A percentile compares a stretch with the other conserved stretches of the same genome.
phyloP scores from a whole-genome alignment of 2,113 vertebrate species.

The Suricata suricatta region DNA sequence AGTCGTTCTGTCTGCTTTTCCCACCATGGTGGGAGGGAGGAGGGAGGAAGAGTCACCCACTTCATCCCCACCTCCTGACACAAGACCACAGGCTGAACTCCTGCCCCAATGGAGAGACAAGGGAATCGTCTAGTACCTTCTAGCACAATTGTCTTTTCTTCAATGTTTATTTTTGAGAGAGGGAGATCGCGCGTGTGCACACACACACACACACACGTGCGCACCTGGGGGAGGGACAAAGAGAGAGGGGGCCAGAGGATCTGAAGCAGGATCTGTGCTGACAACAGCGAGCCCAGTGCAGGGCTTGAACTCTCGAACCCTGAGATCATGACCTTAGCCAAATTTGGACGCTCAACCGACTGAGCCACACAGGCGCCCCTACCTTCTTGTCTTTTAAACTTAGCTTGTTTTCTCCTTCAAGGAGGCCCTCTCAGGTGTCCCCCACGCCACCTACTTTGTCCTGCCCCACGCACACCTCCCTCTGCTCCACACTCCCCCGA shows the following conservation, averaged over 20 bases:
- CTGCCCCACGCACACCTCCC: neutral
- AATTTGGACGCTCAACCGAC: too few species aligned
- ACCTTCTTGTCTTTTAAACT: neutral
- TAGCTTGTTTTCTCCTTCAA: neutral
- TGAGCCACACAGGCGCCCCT: too few species aligned
- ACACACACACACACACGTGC: too few species aligned
- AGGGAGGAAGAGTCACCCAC: too few species aligned
- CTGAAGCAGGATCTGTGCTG: too few species aligned
- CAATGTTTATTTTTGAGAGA: too few species aligned
- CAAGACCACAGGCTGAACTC: neutral
- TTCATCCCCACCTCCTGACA: neutral
- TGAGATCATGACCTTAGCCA: too few species aligned
- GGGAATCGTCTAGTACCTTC: neutral
- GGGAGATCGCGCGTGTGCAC: too few species aligned
- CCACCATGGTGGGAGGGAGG: neutral
- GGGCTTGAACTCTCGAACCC: too few species aligned
- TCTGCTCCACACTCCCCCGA: neutral
- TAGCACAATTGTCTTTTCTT: too few species aligned
- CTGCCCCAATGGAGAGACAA: neutral
- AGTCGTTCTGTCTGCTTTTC: neutral
- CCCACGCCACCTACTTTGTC: fast-evolving
- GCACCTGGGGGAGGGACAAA: too few species aligned
- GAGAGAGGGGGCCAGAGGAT: too few species aligned
- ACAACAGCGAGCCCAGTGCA: fast-evolving
- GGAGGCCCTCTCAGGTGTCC: neutral